Evolutionary conservation across 2,113 vertebrate species (phyloP).

Genomic region (Vidua chalybeata): DNA sequence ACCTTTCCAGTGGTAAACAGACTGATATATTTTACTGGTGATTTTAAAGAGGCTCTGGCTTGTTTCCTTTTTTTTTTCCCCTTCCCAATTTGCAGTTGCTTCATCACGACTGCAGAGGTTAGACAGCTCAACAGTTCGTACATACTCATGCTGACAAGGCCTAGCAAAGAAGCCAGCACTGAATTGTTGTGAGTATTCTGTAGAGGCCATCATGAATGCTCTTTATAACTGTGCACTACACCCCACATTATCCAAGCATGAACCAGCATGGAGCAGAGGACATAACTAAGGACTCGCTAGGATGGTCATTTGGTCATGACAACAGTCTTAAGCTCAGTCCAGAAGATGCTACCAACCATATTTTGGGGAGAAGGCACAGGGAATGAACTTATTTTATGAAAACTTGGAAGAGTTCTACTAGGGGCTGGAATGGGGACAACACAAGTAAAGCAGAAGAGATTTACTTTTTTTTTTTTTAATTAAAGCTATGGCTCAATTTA

Average conservation of each 20-base stretch:
- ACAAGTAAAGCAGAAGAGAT: not conserved
- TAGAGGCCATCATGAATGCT: not conserved
- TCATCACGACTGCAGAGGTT: constrained; percentile 93
- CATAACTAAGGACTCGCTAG: not conserved
- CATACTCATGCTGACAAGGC: constrained; percentile 98
- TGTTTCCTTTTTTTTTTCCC: constrained; percentile 65
- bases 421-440: not conserved
- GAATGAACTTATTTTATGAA: not conserved
- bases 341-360: not conserved
- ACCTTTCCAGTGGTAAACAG: not conserved
- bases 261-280: not conserved
- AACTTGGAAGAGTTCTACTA: not conserved
- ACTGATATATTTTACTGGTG: not conserved
- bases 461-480: not conserved
- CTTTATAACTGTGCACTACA: not conserved
- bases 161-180: constrained; percentile 82
- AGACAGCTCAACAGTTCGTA: constrained; percentile 99
- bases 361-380: not conserved
- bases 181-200: constrained; percentile 85
- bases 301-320: not conserved
- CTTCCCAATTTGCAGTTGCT: constrained; percentile 83
- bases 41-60: constrained; percentile 65
- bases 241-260: not conserved
- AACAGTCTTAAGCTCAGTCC: not conserved
- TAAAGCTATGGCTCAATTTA: not conserved